phyloP scores from a whole-genome alignment of 1,140 invertebrate species.

The Anadara kagoshimensis region DNA sequence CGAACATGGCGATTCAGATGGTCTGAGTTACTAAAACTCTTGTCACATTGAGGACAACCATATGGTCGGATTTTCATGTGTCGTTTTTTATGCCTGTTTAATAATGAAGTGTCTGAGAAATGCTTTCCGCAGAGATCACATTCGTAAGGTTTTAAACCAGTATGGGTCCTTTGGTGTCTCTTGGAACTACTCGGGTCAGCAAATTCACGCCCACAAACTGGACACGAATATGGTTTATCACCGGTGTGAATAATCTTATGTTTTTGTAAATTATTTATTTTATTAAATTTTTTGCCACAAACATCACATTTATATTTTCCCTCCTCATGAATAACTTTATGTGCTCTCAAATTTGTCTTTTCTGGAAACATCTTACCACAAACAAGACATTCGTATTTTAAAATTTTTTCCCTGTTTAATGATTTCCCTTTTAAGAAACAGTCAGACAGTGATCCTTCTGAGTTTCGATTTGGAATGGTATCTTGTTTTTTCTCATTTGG shows the following conservation, averaged over 20 bases:
- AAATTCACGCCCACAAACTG: not conserved
- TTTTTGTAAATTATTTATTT: not conserved
- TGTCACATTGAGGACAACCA: conserved; percentile 19
- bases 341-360: too few species aligned
- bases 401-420: too few species aligned
- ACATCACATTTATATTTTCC: not conserved
- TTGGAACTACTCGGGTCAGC: not conserved
- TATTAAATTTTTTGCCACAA: not conserved
- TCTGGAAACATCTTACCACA: too few species aligned
- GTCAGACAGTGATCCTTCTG: too few species aligned
- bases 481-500: too few species aligned
- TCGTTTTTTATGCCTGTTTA: too few species aligned
- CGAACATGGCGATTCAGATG: conserved; percentile 16
- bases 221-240: not conserved
- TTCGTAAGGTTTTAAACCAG: not conserved
- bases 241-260: not conserved
- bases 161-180: not conserved
- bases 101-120: too few species aligned
- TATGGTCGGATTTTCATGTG: conserved; percentile 13
- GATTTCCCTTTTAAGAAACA: too few species aligned
- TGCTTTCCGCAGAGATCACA: too few species aligned
- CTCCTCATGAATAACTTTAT: too few species aligned
- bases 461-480: too few species aligned
- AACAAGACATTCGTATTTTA: too few species aligned
- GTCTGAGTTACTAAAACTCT: conserved; percentile 16